Evolutionary conservation across 35 echinoderm and acorn worm genomes (phyloP).

Genomic region (Ophioderma brevispina): DNA sequence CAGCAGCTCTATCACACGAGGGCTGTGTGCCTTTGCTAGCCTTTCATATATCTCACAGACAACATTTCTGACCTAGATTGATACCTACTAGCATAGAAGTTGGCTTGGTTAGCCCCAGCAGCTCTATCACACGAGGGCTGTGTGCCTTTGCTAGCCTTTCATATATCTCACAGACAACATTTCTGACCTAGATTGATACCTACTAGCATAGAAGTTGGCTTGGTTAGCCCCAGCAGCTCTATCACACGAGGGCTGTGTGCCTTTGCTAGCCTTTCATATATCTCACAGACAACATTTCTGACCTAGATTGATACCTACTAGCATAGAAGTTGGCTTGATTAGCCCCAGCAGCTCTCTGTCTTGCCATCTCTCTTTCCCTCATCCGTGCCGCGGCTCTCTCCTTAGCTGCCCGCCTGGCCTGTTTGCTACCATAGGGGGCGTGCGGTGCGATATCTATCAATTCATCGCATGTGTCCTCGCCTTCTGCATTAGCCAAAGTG

Average conservation of each 20-base stretch:
- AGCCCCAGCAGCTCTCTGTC: conserved; percentile 86
- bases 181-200: conserved; percentile 38
- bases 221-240: conserved; percentile 89
- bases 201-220: conserved; percentile 98
- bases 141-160: no score
- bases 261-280: no score
- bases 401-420: conserved; percentile 90
- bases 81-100: conserved; percentile 98
- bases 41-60: no score
- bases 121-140: no score
- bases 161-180: no score
- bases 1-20: no score
- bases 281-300: no score
- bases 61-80: no score
- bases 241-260: no score
- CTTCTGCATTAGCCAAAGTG: conserved; percentile 72
- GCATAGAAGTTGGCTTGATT: conserved; percentile 99
- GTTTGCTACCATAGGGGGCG: conserved; percentile 96
- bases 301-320: conserved; percentile 65
- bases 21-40: no score
- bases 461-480: conserved; percentile 62
- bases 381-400: conserved; percentile 84
- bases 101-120: conserved; percentile 91
- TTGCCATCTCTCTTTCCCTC: conserved; percentile 83
- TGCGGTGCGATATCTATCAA: conserved; percentile 94